Conservation (phyloP, 2,888 invertebrate species). For the Steinernema hermaphroditum region DNA sequence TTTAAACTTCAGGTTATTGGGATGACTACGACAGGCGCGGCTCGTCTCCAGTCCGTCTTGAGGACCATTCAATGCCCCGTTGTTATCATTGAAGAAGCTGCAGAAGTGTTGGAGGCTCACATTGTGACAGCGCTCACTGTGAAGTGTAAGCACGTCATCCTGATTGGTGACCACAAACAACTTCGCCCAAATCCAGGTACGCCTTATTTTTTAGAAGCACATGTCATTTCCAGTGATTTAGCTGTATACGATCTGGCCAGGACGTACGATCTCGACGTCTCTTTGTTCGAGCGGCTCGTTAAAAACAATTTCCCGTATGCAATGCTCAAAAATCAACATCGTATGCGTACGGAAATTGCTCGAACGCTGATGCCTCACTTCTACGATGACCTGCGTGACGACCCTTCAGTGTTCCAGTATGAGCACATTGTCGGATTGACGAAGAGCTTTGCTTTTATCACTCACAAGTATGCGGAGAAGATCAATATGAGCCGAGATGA, state of each 20-base stretch:
- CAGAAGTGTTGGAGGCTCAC: slow-evolving; percentile 83
- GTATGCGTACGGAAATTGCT: slow-evolving; percentile 77
- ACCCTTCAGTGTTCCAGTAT: slow-evolving; percentile 71
- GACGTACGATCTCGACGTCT: slow-evolving; percentile 76
- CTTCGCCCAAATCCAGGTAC: slow-evolving; percentile 74
- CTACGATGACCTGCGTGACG: slow-evolving; percentile 72
- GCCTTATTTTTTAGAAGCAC: neutral
- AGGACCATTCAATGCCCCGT: slow-evolving; percentile 49
- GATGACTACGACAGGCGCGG: slow-evolving; percentile 80
- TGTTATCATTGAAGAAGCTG: slow-evolving; percentile 81
- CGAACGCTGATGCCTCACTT: slow-evolving; percentile 73
- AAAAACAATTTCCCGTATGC: slow-evolving; percentile 73
- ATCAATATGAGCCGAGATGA: slow-evolving; percentile 43
- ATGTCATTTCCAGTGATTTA: neutral
- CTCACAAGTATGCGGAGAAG: slow-evolving; percentile 47
- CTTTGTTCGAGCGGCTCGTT: slow-evolving; percentile 73
- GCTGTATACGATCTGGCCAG: slow-evolving; percentile 70
- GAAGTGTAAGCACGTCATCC: slow-evolving; percentile 79
- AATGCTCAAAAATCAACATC: slow-evolving; percentile 74
- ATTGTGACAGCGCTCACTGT: slow-evolving; percentile 78
- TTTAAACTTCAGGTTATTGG: slow-evolving; percentile 67
- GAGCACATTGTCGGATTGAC: slow-evolving; percentile 73
- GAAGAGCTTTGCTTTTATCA: slow-evolving; percentile 75
- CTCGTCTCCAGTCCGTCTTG: slow-evolving; percentile 63
- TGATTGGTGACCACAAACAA: slow-evolving; percentile 85